phyloP scores from a whole-genome alignment of 2,797 vertebrate species.

The Echeneis naucrates region DNA sequence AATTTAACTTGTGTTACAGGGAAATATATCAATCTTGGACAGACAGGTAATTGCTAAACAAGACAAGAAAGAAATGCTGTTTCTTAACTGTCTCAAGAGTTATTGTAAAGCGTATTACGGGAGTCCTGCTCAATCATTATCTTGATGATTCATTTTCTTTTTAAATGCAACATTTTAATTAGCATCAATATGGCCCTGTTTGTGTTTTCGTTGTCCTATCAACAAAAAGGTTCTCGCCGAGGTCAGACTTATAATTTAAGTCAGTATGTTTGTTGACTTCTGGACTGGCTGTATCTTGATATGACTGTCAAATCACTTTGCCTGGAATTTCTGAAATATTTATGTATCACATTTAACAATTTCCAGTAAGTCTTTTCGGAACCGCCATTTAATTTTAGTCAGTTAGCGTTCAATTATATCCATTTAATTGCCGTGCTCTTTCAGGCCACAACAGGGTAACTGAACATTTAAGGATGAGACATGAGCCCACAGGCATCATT shows the following conservation, averaged over 20 bases:
- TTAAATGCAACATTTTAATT: neutral
- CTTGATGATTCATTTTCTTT: constrained; percentile 16
- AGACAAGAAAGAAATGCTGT: constrained; percentile 7
- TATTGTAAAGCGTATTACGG: constrained; percentile 18
- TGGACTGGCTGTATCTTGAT: neutral
- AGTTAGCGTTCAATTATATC: constrained; percentile 14
- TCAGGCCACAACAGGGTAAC: constrained; percentile 9
- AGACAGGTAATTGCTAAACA: constrained; percentile 18
- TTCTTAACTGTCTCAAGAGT: constrained; percentile 23
- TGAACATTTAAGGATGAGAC: constrained; percentile 6
- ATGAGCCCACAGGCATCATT: constrained; percentile 1
- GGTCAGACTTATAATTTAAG: neutral
- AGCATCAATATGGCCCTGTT: neutral
- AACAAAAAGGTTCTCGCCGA: neutral
- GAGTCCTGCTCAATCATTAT: constrained; percentile 25
- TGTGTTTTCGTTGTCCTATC: constrained; percentile 14
- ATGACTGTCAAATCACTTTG: neutral
- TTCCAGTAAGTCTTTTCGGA: neutral
- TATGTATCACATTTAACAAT: too few relatives aligned
- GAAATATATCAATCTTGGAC: constrained; percentile 17
- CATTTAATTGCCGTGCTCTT: constrained; percentile 1
- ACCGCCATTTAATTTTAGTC: too few relatives aligned
- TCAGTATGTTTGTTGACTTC: neutral
- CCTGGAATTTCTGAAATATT: constrained; percentile 17
- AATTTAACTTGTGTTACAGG: constrained; percentile 10